Conservation (phyloP, 2,888 invertebrate genomes). For the Lasioglossum calceatum region DNA sequence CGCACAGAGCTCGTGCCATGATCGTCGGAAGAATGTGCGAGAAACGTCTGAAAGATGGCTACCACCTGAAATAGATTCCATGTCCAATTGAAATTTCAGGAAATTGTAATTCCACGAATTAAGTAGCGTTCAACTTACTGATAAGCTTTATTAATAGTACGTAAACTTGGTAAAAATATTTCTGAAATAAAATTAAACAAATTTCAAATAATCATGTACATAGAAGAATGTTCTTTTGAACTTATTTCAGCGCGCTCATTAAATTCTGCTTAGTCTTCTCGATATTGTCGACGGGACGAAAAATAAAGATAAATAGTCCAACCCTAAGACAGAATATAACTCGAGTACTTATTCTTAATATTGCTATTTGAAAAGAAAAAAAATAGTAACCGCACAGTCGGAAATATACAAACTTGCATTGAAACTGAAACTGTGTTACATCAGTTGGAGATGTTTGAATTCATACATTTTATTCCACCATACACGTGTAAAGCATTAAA, state of each 20-base stretch:
- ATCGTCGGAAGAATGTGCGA: slow-evolving; percentile 20
- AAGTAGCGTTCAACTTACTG: slow-evolving; percentile 4
- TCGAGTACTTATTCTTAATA: slow-evolving; percentile 28
- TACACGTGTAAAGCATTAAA: slow-evolving; percentile 49
- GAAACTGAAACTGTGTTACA: slow-evolving; percentile 23
- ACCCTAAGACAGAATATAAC: not conserved
- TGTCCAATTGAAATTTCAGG: not conserved
- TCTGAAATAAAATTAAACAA: slow-evolving; percentile 12
- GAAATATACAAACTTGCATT: slow-evolving; percentile 19
- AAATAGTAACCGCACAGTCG: not conserved
- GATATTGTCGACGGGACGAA: not conserved
- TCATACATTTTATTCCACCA: slow-evolving; percentile 30
- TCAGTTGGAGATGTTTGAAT: slow-evolving; percentile 37
- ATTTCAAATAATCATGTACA: not conserved
- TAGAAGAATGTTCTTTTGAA: not conserved
- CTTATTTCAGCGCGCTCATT: slow-evolving; percentile 13
- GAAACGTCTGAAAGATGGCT: slow-evolving; percentile 15
- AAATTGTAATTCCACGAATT: not conserved
- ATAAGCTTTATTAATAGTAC: slow-evolving; percentile 16
- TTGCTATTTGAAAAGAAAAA: not conserved
- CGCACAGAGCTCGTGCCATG: not conserved
- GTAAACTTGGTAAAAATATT: not conserved
- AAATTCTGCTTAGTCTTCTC: slow-evolving; percentile 1
- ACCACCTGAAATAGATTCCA: slow-evolving; percentile 1
- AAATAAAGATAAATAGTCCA: slow-evolving; percentile 8